phyloP scores from a whole-genome alignment of 2,888 invertebrate species.

The Idaea aversata region DNA sequence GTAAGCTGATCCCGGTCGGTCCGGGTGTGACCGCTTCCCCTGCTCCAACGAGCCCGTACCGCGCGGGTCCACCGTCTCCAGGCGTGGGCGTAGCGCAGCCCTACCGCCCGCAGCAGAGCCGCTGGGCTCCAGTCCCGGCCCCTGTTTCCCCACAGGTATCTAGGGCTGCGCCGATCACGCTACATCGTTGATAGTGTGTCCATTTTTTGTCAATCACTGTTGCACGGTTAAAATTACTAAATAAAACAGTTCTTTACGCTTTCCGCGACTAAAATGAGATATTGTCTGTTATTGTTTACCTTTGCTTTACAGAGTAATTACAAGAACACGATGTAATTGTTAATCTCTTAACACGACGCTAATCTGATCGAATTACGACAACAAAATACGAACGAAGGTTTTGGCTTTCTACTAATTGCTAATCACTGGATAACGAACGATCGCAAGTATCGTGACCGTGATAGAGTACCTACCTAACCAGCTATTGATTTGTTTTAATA shows the following conservation, averaged over 20 bases:
- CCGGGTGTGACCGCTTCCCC: slow-evolving; percentile 58
- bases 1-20: slow-evolving; percentile 72
- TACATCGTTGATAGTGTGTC: slow-evolving; percentile 35
- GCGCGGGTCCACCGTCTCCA: slow-evolving; percentile 61
- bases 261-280: background rate
- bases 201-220: slow-evolving; percentile 37
- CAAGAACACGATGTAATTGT: background rate
- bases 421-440: background rate
- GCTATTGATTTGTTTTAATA: background rate
- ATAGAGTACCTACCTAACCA: background rate
- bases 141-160: slow-evolving; percentile 75
- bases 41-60: slow-evolving; percentile 45
- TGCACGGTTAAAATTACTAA: slow-evolving; percentile 24
- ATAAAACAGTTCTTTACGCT: background rate
- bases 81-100: slow-evolving; percentile 57
- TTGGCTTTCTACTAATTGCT: background rate
- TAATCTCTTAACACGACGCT: background rate
- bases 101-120: slow-evolving; percentile 63
- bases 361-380: background rate
- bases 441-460: background rate
- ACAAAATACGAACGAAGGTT: background rate
- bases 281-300: background rate
- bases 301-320: background rate
- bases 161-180: slow-evolving; percentile 37
- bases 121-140: slow-evolving; percentile 75